Evolutionary conservation across 2,888 invertebrate genomes (phyloP).

Genomic region (Loripinus fragilis): DNA sequence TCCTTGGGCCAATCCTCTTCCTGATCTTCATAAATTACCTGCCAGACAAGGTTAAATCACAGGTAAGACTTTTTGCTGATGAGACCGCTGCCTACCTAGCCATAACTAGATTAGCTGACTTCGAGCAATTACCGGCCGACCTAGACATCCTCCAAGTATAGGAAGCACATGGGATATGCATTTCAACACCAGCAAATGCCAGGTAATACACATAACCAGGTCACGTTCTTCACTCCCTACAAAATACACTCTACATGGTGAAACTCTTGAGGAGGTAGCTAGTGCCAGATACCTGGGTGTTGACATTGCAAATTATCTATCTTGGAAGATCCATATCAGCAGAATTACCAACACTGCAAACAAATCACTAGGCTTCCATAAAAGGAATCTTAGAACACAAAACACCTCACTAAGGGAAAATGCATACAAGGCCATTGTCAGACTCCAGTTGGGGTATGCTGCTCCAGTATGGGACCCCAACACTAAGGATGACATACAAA

Average conservation of each 20-base stretch:
- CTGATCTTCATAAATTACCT: conserved; percentile 27
- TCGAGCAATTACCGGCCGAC: conserved; percentile 3
- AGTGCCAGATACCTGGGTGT: not conserved
- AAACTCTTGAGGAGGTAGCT: not conserved
- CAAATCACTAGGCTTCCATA: not conserved
- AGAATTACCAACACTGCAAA: not conserved
- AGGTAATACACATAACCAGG: too few species aligned
- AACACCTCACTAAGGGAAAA: not conserved
- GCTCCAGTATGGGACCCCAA: too few species aligned
- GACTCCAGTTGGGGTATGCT: too few species aligned
- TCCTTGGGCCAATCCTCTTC: conserved; percentile 30
- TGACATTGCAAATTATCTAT: not conserved
- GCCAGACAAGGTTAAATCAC: conserved; percentile 2
- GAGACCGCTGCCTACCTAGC: conserved; percentile 2
- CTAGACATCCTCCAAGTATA: conserved; percentile 5
- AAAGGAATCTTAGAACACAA: not conserved
- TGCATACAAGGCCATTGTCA: not conserved
- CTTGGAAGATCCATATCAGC: not conserved
- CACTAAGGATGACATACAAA: too few species aligned
- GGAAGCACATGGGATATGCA: conserved; percentile 12
- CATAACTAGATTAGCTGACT: not conserved
- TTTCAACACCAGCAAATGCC: conserved; percentile 23
- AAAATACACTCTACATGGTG: not conserved
- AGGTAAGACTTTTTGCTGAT: conserved; percentile 28
- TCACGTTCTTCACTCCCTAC: not conserved